Evolutionary conservation across 2,888 invertebrate species (phyloP), one percentile per base, ranked within the genome.

Genomic region (Dascillus cervinus): DNA sequence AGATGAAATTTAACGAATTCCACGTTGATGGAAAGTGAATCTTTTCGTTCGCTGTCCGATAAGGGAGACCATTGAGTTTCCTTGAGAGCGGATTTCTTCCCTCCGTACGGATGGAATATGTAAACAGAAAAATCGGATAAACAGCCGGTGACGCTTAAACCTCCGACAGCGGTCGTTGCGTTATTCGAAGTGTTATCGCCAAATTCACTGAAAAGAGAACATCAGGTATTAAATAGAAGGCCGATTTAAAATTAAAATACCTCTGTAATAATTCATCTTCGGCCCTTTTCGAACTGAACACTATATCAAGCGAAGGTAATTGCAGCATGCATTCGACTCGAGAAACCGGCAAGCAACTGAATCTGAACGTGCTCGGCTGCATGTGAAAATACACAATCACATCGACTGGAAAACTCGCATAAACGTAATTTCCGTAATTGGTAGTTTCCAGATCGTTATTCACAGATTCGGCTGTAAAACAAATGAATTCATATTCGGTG

Each of bases 351-450:
- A 94, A 73, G 65, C 96, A 96, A 47, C 90, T 91, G 67, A 98
- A 97, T 36, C 96, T 70, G 65, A 96, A 91, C 1, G 92, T 90
- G 32, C 92, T 92, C 1, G 96, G 95, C 62, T 96, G 94, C 82
- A 97, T 95, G 65, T 92, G 90, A 69, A 98, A 90, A 66, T 95
- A 95, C 22, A 98, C 95, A 49, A 98, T 89, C 12, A 98, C 95
- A 67, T 98, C 97, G 1, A 98, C 95, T 0, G 97, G 97, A 64
- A 98, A 96, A 31, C 94, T 91, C 19, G 90, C 85, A 60, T 89
- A 89, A 45, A 84, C 86, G 56, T 86, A 87, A 64, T 82, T 82
- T 1, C 80, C 81, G 51, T 79, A 78, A 44, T 78, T 75, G 19
- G 73, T 67, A n/a, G 68, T 60, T 46, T 72, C 76, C 52, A 71